Conservation (phyloP, 2,113 vertebrate species). For the Heloderma charlesbogerti region DNA sequence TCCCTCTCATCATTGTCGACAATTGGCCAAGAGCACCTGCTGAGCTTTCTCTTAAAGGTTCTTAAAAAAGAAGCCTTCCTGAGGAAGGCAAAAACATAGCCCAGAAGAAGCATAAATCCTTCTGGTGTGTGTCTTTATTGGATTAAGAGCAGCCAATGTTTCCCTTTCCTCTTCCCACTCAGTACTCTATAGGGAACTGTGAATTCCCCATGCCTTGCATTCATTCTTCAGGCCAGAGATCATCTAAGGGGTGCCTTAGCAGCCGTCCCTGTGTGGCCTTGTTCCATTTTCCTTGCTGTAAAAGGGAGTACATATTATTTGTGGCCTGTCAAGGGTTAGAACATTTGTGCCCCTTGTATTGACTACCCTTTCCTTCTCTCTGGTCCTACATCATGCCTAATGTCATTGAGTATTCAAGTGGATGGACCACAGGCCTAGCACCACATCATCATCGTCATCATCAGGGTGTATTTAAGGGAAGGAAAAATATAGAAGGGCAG, state of each 20-base stretch:
- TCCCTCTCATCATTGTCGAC: neutral
- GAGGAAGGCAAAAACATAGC: too few relatives aligned
- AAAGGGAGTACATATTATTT: neutral
- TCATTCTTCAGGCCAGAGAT: neutral
- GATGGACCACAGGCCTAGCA: neutral
- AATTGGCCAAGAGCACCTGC: neutral
- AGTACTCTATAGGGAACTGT: neutral
- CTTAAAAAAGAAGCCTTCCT: too few relatives aligned
- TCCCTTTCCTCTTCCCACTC: neutral
- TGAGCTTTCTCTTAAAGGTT: neutral
- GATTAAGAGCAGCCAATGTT: neutral
- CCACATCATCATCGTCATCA: neutral
- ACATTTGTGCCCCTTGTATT: neutral
- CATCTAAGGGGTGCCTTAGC: neutral
- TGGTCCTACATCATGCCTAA: too few relatives aligned
- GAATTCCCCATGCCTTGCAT: neutral
- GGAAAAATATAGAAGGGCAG: neutral
- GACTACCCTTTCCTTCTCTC: neutral
- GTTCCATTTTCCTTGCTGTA: neutral
- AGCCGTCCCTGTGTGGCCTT: neutral
- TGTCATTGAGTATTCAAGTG: neutral
- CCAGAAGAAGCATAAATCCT: neutral
- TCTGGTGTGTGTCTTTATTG: neutral
- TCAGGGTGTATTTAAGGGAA: neutral
- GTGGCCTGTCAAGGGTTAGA: neutral